Percentiles rank a stretch among this genome's conserved stretches.
Conservation (phyloP, 2,113 vertebrate genomes). For the Scophthalmus maximus region DNA sequence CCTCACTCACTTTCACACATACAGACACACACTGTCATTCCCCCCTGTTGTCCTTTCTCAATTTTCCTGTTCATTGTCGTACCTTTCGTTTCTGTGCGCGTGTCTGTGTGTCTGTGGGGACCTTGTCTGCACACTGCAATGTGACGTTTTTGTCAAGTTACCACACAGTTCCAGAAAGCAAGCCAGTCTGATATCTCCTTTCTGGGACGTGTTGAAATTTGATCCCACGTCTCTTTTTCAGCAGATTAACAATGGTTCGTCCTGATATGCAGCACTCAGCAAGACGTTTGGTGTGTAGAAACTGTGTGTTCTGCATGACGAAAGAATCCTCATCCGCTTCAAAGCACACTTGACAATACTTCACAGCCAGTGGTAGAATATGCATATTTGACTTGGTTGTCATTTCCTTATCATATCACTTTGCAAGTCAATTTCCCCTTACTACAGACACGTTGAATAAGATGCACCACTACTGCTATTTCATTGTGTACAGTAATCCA, state of each 20-base stretch:
- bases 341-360: background rate
- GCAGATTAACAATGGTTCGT: slow-evolving; percentile 17
- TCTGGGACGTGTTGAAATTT: slow-evolving; percentile 13
- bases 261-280: slow-evolving; percentile 15
- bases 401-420: background rate
- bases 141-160: slow-evolving; percentile 33
- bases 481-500: too few relatives aligned
- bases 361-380: background rate
- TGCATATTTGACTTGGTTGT: background rate
- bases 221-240: slow-evolving; percentile 7
- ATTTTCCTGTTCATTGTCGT: background rate
- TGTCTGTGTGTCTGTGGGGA: background rate
- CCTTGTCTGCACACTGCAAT: slow-evolving; percentile 24
- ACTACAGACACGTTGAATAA: too few relatives aligned
- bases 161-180: slow-evolving; percentile 25
- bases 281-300: slow-evolving; percentile 13
- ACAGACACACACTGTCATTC: background rate
- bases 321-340: background rate
- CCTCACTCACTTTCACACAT: background rate
- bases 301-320: background rate
- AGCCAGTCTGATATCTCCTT: slow-evolving; percentile 29
- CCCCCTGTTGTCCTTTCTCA: background rate
- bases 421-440: too few relatives aligned
- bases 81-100: background rate
- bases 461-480: too few relatives aligned